Evolutionary conservation across 1,140 invertebrate genomes (phyloP).

Genomic region (Pissodes strobi): DNA sequence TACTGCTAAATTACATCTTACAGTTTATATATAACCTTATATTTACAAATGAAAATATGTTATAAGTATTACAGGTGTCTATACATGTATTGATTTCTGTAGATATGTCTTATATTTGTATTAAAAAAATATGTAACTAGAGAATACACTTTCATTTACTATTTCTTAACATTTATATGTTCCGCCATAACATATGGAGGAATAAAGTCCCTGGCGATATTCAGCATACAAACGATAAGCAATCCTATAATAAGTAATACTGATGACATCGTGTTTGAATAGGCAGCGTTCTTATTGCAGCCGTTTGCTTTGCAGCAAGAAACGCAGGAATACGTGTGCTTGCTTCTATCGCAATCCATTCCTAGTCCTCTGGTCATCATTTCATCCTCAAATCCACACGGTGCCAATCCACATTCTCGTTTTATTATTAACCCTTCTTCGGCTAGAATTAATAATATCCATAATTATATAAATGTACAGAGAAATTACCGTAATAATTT

Average conservation of each 20-base stretch:
- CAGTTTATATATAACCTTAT: no score
- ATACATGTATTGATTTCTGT: no score
- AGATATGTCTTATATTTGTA: no score
- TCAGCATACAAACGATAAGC: conserved; percentile 14
- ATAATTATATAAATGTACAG: background rate
- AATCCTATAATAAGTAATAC: background rate
- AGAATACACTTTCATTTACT: no score
- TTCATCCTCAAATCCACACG: conserved; percentile 58
- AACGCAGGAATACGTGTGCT: conserved; percentile 55
- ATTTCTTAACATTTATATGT: conserved; percentile 11
- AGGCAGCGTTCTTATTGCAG: conserved; percentile 51
- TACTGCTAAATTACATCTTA: no score
- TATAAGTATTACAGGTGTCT: no score
- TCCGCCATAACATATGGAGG: conserved; percentile 16
- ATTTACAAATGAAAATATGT: no score
- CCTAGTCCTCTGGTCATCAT: conserved; percentile 56
- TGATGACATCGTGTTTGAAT: background rate
- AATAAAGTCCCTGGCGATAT: conserved; percentile 26
- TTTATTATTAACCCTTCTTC: conserved; percentile 55
- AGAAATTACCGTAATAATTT: background rate
- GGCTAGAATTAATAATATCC: conserved; percentile 51
- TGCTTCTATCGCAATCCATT: conserved; percentile 56
- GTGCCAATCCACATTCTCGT: conserved; percentile 60
- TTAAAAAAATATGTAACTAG: no score
- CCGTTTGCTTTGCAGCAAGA: conserved; percentile 55